These are phyloP conservation scores for Vipera ursinii DNA, from an alignment of 2,797 vertebrate species.

Conservation along the genomic window DNA sequence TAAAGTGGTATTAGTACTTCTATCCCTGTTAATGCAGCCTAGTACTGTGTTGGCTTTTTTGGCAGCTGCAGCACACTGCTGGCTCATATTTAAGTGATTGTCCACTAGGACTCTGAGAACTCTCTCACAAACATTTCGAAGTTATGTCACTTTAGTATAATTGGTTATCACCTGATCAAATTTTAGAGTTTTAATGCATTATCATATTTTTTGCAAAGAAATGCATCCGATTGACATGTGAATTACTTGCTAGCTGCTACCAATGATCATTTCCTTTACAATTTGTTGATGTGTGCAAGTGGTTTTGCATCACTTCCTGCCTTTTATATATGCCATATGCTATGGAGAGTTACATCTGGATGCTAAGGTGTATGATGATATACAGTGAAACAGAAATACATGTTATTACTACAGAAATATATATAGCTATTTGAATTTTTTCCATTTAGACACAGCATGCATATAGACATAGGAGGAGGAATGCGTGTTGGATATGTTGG, in stretches of 20 bases:
- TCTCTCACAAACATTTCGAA: background rate
- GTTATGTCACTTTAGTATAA: background rate
- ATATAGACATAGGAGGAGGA: background rate
- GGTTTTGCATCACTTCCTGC: background rate
- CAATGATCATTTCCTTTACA: background rate
- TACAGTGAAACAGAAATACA: background rate
- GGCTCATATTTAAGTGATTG: too few relatives aligned
- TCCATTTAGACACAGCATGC: background rate
- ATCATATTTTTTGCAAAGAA: background rate
- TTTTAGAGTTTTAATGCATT: background rate
- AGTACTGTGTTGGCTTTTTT: too few relatives aligned
- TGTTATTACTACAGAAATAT: background rate
- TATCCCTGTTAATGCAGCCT: too few relatives aligned
- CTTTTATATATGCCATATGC: background rate
- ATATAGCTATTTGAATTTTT: background rate
- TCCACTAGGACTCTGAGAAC: too few relatives aligned
- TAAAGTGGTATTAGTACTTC: too few relatives aligned
- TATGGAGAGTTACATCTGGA: background rate
- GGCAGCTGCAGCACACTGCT: too few relatives aligned
- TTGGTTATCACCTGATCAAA: rapidly evolving
- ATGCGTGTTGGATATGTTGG: background rate
- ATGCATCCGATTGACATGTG: background rate
- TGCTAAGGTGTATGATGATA: background rate
- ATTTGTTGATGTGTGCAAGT: background rate
- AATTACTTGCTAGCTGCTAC: background rate